Evolutionary conservation across 1,140 invertebrate genomes (phyloP), one percentile per base, ranked within the genome.

Genomic region (Ooceraea biroi): DNA sequence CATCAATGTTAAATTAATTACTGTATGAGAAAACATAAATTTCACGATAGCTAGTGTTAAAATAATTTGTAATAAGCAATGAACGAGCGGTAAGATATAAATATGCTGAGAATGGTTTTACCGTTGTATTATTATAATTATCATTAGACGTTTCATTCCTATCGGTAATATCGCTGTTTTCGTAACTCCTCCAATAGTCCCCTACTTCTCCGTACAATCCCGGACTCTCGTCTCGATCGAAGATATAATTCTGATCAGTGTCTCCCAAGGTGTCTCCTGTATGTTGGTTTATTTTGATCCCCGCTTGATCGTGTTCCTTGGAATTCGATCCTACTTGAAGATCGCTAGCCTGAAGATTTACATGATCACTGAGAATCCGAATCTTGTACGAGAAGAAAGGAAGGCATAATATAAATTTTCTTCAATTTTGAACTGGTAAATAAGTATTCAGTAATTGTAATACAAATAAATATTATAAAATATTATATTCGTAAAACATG

Each of bases 131-230:
- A 27, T 74, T 57, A 8, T 83, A 60, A 52, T 52, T 65, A 14
- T 63, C 19, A 17, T 66, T 41, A 65, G 46, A n/a, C 0, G 57
- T 61, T 46, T 87, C 71, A 5, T 84, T 85, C 41, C 80, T 61
- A 10, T 89, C 71, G 11, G 44, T 52, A 0, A 83, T 61, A 22
- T 88, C 84, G 8, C 82, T 58, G 2, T 60, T 48, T 44, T 86
- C 83, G 0, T 52, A 25, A 41, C 83, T 86, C 57, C 83, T 86
- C 91, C 92, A 93, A 72, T 89, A 92, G 76, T 92, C 90, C 1
- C 88, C 84, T 11, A 92, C 80, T 86, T 92, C 91, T 5, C 92
- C 92, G 68, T 90, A 93, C 11, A 92, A 50, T 57, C 92, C 92
- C 10, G 92, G 92, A 50, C 90, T 91, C 63, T 93, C 92, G 27